Evolutionary conservation across 2,113 vertebrate species (phyloP).

Genomic region (Vimba vimba): DNA sequence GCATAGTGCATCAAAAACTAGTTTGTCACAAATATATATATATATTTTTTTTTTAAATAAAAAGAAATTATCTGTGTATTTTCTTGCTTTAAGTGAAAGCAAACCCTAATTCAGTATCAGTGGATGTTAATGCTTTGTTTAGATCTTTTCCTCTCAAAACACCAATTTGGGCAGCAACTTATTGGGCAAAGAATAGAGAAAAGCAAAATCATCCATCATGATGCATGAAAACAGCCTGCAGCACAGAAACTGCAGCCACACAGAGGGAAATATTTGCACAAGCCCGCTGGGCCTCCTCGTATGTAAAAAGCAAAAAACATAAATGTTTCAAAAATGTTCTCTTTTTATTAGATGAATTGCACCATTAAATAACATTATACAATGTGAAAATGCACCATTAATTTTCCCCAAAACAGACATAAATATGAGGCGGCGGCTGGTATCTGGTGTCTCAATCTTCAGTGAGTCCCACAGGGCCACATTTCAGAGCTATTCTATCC

Average conservation of each 20-base stretch:
- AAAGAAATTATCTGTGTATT: neutral
- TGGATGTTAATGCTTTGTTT: constrained; percentile 68
- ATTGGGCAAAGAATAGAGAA: constrained; percentile 70
- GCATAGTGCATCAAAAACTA: neutral
- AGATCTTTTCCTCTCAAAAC: neutral
- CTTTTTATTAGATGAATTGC: constrained; percentile 97
- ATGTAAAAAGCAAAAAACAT: constrained; percentile 68
- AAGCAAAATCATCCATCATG: constrained; percentile 80
- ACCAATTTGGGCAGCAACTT: constrained; percentile 68
- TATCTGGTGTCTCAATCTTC: constrained; percentile 85
- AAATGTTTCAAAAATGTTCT: constrained; percentile 86
- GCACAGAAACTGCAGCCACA: constrained; percentile 71
- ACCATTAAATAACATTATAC: constrained; percentile 99
- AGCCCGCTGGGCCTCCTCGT: constrained; percentile 84
- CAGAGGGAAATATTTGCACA: constrained; percentile 77
- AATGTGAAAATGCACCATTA: constrained; percentile 99
- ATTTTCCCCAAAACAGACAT: constrained; percentile 97
- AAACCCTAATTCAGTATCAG: neutral
- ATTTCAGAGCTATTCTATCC: constrained; percentile 87
- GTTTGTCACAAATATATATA: neutral
- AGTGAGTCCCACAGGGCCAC: constrained; percentile 85
- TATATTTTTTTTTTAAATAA: too few species aligned
- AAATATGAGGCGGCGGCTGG: constrained; percentile 87
- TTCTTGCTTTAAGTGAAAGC: neutral
- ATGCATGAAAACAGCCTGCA: constrained; percentile 71